phyloP scores from a whole-genome alignment of 2,797 vertebrate genomes.

The Morelia viridis region DNA sequence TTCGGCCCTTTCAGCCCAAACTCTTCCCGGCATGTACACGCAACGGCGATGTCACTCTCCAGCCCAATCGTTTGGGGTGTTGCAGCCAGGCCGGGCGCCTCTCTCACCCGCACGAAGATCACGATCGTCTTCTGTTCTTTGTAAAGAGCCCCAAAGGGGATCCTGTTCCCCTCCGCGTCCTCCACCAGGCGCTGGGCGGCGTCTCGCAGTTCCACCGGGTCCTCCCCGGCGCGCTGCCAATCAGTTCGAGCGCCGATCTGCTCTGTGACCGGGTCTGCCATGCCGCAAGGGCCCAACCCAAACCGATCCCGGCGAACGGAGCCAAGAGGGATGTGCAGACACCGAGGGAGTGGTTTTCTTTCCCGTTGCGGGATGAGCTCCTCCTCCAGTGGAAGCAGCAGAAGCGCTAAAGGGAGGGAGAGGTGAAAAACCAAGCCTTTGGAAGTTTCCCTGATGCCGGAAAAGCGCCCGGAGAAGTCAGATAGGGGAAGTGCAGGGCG shows the following conservation, averaged over 20 bases:
- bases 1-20: background rate
- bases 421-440: background rate
- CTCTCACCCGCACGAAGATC: conserved; percentile 88
- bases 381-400: background rate
- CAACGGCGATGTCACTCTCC: background rate
- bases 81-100: background rate
- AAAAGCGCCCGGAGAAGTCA: background rate
- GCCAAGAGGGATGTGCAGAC: background rate
- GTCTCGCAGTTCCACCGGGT: conserved; percentile 57
- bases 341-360: rapidly evolving
- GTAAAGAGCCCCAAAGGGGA: conserved; percentile 80
- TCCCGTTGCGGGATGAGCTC: rapidly evolving
- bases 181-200: conserved; percentile 76
- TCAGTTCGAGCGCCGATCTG: conserved; percentile 59
- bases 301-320: background rate
- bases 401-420: background rate
- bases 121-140: conserved; percentile 80
- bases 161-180: conserved; percentile 72
- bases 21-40: no score
- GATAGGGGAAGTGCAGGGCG: background rate
- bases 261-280: conserved; percentile 71
- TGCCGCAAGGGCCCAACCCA: background rate
- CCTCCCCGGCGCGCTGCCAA: background rate
- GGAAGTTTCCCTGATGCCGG: background rate
- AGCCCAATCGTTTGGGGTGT: background rate